Percentiles rank a stretch among this genome's conserved stretches.
Conservation (phyloP, 2,888 invertebrate species). For the Pteria penguin region DNA sequence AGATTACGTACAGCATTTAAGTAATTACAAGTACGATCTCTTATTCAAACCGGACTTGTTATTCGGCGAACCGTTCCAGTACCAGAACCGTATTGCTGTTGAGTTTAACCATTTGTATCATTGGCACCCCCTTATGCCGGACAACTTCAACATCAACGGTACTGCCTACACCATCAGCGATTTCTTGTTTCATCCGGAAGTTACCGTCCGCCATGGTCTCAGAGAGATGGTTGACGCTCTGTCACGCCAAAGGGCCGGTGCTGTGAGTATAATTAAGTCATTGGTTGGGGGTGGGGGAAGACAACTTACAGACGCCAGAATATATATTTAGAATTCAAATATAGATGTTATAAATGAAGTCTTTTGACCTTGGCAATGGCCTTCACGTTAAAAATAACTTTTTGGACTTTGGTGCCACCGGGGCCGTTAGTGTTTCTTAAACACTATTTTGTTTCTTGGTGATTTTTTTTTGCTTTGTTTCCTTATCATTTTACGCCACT, state of each 20-base stretch:
- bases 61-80: slow-evolving; percentile 77
- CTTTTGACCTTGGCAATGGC: too few species aligned
- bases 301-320: too few species aligned
- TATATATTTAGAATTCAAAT: too few species aligned
- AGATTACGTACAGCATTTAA: slow-evolving; percentile 80
- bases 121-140: slow-evolving; percentile 81
- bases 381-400: too few species aligned
- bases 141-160: slow-evolving; percentile 75
- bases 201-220: slow-evolving; percentile 78
- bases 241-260: slow-evolving; percentile 75
- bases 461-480: too few species aligned
- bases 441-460: too few species aligned
- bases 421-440: too few species aligned
- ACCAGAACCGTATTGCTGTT: slow-evolving; percentile 79
- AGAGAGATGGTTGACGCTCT: slow-evolving; percentile 75
- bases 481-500: too few species aligned
- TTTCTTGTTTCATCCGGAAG: slow-evolving; percentile 75
- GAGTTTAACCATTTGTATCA: slow-evolving; percentile 81
- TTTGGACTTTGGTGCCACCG: too few species aligned
- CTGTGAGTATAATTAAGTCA: slow-evolving; percentile 77
- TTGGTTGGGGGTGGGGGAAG: too few species aligned
- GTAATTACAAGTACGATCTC: slow-evolving; percentile 78
- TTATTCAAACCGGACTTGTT: slow-evolving; percentile 78
- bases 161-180: slow-evolving; percentile 72
- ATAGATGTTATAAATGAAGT: too few species aligned